Evolutionary conservation across 2,888 invertebrate genomes (phyloP), one percentile per base, ranked within the genome.

Genomic region (Tetragnatha montana): DNA sequence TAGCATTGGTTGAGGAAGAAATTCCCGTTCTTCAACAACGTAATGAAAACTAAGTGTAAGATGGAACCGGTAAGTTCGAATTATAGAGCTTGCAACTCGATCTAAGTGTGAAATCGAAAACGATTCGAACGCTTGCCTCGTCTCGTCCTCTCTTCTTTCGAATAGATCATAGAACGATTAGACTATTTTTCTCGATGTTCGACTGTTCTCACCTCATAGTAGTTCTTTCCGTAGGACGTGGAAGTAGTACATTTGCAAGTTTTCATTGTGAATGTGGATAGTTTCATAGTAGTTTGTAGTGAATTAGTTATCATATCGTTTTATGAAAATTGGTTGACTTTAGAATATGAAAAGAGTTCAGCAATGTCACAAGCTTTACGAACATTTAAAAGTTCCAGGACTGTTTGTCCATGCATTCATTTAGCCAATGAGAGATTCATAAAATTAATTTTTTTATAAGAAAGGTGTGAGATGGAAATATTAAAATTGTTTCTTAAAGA

Each of bases 1-100:
- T 89, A 89, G 89, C 71, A 81, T 89, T 85, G 89, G 89, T 89
- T 89, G 89, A 89, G 76, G 51, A 74, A 86, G 86, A 80, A 81
- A 35, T 35, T 47, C 47, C 81, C 35, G 81, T 51, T 47, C 50
- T 47, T n/a, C 70, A 76, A 76, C 78, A 22, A 22, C 75, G 19
- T 73, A 84, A 47, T 35, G 81, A 82, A 60, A 87, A 84, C 83
- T 74, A 81, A 68, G 76, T 35, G 35, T 81, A 85, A 51, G 74
- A 81, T 75, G 51, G 21, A 70, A 19, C 81, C 17, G 89, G 89
- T 89, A 89, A 89, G 89, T 89, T 81, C 51, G 81, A 81, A 78
- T 35, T 35, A 35, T 71, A 71, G 19, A 85, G 73, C 75, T 89
- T 89, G 78, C 74, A 83, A 68, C 35, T 76, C 81, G n/a, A 89